Evolutionary conservation across 2,888 invertebrate genomes (phyloP).

Genomic region (Mystacides longicornis): DNA sequence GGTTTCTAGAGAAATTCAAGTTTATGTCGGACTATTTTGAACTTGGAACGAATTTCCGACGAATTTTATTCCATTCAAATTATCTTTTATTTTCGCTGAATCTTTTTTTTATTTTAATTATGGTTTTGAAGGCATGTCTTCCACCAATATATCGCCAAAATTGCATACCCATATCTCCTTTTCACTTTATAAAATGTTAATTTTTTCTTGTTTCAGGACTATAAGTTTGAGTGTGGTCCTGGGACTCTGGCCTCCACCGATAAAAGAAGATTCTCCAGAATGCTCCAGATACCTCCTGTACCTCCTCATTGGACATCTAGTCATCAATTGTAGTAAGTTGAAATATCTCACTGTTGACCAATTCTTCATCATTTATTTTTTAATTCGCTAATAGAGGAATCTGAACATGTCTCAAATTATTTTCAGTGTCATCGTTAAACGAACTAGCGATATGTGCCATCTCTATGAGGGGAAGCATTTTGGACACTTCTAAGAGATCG

Average conservation of each 20-base stretch:
- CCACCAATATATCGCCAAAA: no score
- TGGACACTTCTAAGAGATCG: constrained; percentile 64
- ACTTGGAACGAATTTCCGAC: no score
- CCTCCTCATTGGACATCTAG: constrained; percentile 55
- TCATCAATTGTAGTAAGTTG: constrained; percentile 41
- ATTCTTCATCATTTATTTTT: neutral
- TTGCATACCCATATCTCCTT: no score
- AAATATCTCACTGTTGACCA: neutral
- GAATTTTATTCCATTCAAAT: no score
- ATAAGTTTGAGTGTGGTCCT: constrained; percentile 51
- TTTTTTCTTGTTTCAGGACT: constrained; percentile 45
- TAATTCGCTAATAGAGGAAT: neutral
- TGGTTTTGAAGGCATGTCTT: no score
- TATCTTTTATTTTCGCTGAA: no score
- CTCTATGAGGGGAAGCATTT: constrained; percentile 71
- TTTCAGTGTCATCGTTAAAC: constrained; percentile 52
- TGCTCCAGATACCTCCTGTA: constrained; percentile 48
- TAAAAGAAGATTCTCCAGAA: constrained; percentile 34
- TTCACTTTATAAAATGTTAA: no score
- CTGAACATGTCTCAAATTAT: no score
- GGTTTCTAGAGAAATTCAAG: no score
- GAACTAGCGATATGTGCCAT: constrained; percentile 67
- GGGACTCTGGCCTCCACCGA: constrained; percentile 46
- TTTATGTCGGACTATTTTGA: no score
- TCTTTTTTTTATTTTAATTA: no score